Percentiles rank a stretch among this genome's conserved stretches.
phyloP scores from a whole-genome alignment of 2,888 invertebrate species.

The Sinotaia quadrata region DNA sequence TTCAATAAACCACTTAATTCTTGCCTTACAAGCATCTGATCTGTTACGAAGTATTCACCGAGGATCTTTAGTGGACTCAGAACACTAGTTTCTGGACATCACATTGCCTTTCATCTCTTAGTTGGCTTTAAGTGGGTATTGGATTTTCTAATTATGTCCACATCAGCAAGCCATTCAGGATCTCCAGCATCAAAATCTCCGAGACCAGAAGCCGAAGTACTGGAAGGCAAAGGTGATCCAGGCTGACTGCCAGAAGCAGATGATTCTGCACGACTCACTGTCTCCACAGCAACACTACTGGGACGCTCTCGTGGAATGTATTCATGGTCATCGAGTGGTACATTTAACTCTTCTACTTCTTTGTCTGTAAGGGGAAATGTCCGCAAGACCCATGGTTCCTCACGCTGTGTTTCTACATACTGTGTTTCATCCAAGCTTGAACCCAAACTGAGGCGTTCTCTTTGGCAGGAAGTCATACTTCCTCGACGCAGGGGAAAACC shows the following conservation, averaged over 20 bases:
- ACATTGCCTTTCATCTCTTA: slow-evolving; percentile 26
- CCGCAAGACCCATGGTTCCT: slow-evolving; percentile 60
- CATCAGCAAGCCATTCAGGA: slow-evolving; percentile 61
- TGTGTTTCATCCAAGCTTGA: slow-evolving; percentile 42
- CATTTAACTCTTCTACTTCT: slow-evolving; percentile 53
- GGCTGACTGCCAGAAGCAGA: slow-evolving; percentile 42
- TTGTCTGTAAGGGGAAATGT: slow-evolving; percentile 63
- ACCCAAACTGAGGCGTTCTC: slow-evolving; percentile 33
- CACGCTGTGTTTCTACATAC: slow-evolving; percentile 26
- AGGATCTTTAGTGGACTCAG: too few relatives aligned
- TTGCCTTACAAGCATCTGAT: too few relatives aligned
- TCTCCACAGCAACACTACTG: slow-evolving; percentile 7
- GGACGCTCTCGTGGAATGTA: not conserved
- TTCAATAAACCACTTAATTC: too few relatives aligned
- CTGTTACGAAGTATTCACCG: too few relatives aligned
- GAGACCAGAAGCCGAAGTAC: slow-evolving; percentile 49
- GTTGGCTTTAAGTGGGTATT: slow-evolving; percentile 1
- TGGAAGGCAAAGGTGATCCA: slow-evolving; percentile 54
- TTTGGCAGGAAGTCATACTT: slow-evolving; percentile 41
- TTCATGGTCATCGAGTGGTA: slow-evolving; percentile 30
- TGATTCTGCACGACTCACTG: slow-evolving; percentile 25
- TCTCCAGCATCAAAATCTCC: slow-evolving; percentile 63
- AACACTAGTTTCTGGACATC: too few relatives aligned
- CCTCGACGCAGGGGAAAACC: slow-evolving; percentile 37
- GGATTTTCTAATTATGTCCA: not conserved